Conservation (phyloP, 1,140 invertebrate species). For the Diplogasteroides magnus region DNA sequence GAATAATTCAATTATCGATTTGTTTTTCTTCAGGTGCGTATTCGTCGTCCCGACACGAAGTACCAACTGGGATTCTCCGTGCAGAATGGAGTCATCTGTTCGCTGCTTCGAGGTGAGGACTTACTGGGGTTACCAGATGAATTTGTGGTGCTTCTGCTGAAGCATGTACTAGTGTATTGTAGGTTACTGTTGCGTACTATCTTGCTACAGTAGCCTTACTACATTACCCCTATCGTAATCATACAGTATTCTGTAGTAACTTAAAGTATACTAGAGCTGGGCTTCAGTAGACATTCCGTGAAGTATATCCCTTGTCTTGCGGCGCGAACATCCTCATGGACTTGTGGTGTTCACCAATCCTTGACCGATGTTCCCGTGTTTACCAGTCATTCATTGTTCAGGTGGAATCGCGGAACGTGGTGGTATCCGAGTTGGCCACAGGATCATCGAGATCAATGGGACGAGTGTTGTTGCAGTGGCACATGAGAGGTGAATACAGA, state of each 20-base stretch:
- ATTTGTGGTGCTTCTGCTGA: too few relatives aligned
- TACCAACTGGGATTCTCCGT: conserved; percentile 99
- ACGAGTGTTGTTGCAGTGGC: conserved; percentile 97
- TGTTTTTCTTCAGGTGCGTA: conserved; percentile 63
- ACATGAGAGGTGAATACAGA: conserved; percentile 75
- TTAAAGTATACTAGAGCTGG: too few relatives aligned
- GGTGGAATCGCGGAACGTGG: conserved; percentile 96
- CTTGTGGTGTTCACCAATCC: too few relatives aligned
- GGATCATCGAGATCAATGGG: conserved; percentile 99
- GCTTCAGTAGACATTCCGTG: too few relatives aligned
- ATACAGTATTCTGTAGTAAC: too few relatives aligned
- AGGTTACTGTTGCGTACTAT: too few relatives aligned
- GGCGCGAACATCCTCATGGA: too few relatives aligned
- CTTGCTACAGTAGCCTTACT: too few relatives aligned
- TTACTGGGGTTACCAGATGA: neutral
- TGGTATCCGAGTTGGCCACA: conserved; percentile 92
- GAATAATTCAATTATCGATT: neutral
- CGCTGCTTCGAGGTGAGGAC: conserved; percentile 19
- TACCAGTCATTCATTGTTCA: conserved; percentile 57
- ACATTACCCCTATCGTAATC: too few relatives aligned
- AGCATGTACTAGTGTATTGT: too few relatives aligned
- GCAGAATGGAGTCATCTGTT: conserved; percentile 94
- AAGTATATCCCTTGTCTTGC: too few relatives aligned
- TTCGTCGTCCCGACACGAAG: conserved; percentile 96
- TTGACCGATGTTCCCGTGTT: neutral